Base-by-base conservation (phyloP, 2,797 vertebrate genomes). In the Anabacerthia variegaticeps region DNA sequence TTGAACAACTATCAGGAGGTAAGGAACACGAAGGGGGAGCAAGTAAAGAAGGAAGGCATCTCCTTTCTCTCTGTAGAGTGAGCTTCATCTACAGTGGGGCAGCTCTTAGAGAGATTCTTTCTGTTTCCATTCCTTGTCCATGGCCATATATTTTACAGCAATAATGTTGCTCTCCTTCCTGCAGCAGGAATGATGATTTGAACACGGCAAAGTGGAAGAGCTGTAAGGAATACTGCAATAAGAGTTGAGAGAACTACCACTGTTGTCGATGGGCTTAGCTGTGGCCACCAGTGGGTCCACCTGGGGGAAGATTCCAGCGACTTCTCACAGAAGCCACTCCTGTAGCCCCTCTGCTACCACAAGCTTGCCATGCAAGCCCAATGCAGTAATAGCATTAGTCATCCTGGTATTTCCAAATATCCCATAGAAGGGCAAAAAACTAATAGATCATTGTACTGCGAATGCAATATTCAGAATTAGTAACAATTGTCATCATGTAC, bases 391-490 rank as follows among this genome's bases (percentile, higher is more conserved):
- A 1, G 19, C 49, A 52, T 67, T 68, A 41, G 23, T 72, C 51
- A 68, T 23, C 21, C 12, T 34, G 52, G 21, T 61, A 39, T 56
- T 72, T 85, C 36, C 10, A 92, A 68, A 72, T 69, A 68, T 10
- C 10, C 19, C 46, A 23, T 2, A 59, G 24, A 56, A 85, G 18
- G 18, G 6, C 21, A 2, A 23, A 46, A 54, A 41, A 20, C 3
- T 58, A 46, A 46, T 7, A 62, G 4, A 22, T 30, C 6, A 1
- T 27, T n/a, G 8, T 37, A n/a, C 26, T 1, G 1, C 37, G 19
- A 88, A 37, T n/a, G n/a, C 24, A 55, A 32, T 54, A 58, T 44
- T 79, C 43, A 83, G 65, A 82, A 62, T 44, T 26, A 13, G 32
- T 30, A 74, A 74, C 61, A 69, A 68, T 41, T 74, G n/a, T 44